Conservation (phyloP, 92 coral and sea anemone species). For the Zoanthus sansibaricus region DNA sequence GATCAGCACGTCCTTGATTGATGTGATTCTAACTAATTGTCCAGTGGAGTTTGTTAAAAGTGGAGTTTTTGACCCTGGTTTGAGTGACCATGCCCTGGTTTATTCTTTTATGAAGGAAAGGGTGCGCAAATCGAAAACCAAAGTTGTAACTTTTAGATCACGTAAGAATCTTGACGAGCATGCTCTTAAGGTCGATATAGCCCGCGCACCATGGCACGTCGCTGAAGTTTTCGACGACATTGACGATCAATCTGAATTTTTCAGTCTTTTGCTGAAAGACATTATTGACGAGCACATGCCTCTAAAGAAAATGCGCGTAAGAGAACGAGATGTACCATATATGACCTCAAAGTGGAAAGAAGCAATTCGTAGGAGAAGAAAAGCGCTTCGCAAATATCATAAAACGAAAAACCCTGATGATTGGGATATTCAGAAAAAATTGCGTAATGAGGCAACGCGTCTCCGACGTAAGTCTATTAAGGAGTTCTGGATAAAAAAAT, state of each 20-base stretch:
- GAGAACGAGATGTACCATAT: too few species aligned
- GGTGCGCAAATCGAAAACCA: constrained; percentile 31
- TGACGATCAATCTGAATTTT: constrained; percentile 50
- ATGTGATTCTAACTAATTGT: constrained; percentile 34
- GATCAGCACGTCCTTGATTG: constrained; percentile 54
- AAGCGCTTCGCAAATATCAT: constrained; percentile 15
- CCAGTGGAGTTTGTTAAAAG: constrained; percentile 47
- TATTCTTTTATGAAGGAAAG: constrained; percentile 65
- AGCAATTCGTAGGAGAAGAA: constrained; percentile 58
- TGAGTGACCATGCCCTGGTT: constrained; percentile 52
- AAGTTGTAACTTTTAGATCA: constrained; percentile 46
- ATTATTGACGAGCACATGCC: constrained; percentile 60
- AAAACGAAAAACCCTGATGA: constrained; percentile 46
- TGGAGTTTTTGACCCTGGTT: constrained; percentile 52
- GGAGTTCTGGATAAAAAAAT: constrained; percentile 6
- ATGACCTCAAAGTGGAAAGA: constrained; percentile 32
- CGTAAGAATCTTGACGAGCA: constrained; percentile 47
- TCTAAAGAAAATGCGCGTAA: constrained; percentile 57
- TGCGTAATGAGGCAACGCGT: constrained; percentile 61
- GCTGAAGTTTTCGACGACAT: constrained; percentile 62
- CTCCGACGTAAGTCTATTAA: constrained; percentile 36
- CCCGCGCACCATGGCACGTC: constrained; percentile 63
- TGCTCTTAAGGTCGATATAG: constrained; percentile 43
- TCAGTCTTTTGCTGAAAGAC: constrained; percentile 21
- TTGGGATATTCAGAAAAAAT: constrained; percentile 53